phyloP scores from a whole-genome alignment of 2,888 invertebrate genomes.

The Hecatera dysodea region DNA sequence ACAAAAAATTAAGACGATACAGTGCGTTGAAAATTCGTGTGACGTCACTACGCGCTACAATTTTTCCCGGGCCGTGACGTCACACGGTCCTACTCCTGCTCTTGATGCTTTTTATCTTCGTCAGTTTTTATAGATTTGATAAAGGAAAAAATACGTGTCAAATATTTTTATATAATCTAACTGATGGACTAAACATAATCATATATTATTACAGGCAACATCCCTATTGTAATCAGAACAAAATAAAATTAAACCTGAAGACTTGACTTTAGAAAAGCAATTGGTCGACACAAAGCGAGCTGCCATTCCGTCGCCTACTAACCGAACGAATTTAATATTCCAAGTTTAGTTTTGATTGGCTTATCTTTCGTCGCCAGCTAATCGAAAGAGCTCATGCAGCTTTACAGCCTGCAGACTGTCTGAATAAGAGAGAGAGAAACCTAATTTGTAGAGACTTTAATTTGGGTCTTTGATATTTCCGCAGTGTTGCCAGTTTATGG shows the following conservation, averaged over 20 bases:
- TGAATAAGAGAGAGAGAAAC: conserved; percentile 6
- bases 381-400: neutral
- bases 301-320: neutral
- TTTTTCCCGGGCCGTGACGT: too few species aligned
- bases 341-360: neutral
- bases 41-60: too few species aligned
- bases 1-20: too few species aligned
- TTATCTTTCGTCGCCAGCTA: conserved; percentile 21
- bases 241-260: neutral
- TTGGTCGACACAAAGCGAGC: neutral
- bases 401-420: neutral
- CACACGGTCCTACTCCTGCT: too few species aligned
- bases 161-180: too few species aligned
- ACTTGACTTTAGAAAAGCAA: neutral
- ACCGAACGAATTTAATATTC: neutral
- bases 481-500: neutral
- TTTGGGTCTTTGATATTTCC: conserved; percentile 16
- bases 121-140: too few species aligned
- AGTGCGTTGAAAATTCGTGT: too few species aligned
- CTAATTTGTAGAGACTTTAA: neutral
- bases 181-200: too few species aligned
- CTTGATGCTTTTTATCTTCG: too few species aligned
- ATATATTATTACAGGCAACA: too few species aligned
- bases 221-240: neutral
- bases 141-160: too few species aligned